phyloP scores from a whole-genome alignment of 1,140 invertebrate genomes.

The Heliconius nattereri region DNA sequence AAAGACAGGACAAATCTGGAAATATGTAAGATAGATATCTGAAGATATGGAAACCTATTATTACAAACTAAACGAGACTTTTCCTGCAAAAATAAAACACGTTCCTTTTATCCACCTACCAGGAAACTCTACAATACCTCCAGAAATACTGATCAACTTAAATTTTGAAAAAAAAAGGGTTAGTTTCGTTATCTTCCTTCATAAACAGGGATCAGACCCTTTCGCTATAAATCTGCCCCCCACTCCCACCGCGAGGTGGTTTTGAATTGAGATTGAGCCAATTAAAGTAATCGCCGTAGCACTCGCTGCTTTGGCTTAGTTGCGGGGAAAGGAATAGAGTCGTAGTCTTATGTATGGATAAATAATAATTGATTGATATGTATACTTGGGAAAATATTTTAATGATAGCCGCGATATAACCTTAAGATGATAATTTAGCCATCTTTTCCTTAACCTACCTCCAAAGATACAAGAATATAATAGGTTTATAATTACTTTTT shows the following conservation, averaged over 20 bases:
- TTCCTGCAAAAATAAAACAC: too few relatives aligned
- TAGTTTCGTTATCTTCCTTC: slow-evolving; percentile 73
- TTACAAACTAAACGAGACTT: too few relatives aligned
- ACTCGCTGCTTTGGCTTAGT: slow-evolving; percentile 82
- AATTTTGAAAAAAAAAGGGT: slow-evolving; percentile 10
- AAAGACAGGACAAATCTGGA: too few relatives aligned
- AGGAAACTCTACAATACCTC: background rate
- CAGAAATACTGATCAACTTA: background rate
- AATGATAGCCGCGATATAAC: too few relatives aligned
- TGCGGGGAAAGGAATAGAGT: slow-evolving; percentile 63
- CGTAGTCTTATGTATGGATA: slow-evolving; percentile 23
- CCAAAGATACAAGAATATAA: too few relatives aligned
- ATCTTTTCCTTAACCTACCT: too few relatives aligned
- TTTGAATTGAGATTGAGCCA: slow-evolving; percentile 83
- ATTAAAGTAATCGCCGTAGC: slow-evolving; percentile 83
- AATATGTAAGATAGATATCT: too few relatives aligned
- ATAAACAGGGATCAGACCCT: slow-evolving; percentile 79
- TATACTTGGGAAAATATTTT: too few relatives aligned
- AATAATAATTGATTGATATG: background rate
- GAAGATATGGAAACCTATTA: too few relatives aligned
- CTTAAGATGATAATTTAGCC: too few relatives aligned
- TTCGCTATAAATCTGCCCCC: slow-evolving; percentile 75
- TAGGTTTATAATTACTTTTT: too few relatives aligned
- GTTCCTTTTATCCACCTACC: background rate
- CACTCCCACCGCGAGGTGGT: slow-evolving; percentile 64